Evolutionary conservation across 2,113 vertebrate species (phyloP).

Genomic region (Taxidea taxus): DNA sequence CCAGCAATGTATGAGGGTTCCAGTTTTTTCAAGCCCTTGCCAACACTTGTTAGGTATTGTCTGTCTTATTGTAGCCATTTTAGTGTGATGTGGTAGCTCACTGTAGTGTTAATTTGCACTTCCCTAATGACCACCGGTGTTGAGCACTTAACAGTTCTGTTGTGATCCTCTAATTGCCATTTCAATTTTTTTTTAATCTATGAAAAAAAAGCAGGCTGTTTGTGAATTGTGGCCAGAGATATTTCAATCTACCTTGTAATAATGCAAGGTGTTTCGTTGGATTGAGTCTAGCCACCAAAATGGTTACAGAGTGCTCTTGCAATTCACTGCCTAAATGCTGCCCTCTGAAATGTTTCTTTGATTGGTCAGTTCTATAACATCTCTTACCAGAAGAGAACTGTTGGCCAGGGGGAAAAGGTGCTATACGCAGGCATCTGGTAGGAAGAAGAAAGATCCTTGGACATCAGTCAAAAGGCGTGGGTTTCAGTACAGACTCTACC

Average conservation of each 20-base stretch:
- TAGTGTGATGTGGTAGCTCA: not conserved
- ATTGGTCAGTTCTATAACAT: not conserved
- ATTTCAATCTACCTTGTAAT: slow-evolving; percentile 2
- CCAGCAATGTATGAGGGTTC: not conserved
- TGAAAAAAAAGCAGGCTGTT: not conserved
- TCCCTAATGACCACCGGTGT: not conserved
- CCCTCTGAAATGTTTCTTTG: slow-evolving; percentile 1
- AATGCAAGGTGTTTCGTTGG: not conserved
- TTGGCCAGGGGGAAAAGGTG: not conserved
- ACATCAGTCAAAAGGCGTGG: not conserved
- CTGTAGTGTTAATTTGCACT: not conserved
- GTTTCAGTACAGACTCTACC: not conserved
- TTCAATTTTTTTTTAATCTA: not conserved
- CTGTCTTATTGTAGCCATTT: not conserved
- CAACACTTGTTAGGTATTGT: not conserved
- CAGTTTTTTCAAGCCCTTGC: not conserved
- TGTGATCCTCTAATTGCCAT: not conserved
- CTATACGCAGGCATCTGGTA: not conserved
- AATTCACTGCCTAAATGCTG: not conserved
- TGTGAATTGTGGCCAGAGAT: not conserved
- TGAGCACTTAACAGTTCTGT: not conserved
- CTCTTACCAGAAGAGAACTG: slow-evolving; percentile 10
- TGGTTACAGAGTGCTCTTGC: not conserved
- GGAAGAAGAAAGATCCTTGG: not conserved
- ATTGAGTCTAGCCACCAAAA: not conserved